phyloP scores from a whole-genome alignment of 1,140 invertebrate genomes.

The Leucophenga varia region DNA sequence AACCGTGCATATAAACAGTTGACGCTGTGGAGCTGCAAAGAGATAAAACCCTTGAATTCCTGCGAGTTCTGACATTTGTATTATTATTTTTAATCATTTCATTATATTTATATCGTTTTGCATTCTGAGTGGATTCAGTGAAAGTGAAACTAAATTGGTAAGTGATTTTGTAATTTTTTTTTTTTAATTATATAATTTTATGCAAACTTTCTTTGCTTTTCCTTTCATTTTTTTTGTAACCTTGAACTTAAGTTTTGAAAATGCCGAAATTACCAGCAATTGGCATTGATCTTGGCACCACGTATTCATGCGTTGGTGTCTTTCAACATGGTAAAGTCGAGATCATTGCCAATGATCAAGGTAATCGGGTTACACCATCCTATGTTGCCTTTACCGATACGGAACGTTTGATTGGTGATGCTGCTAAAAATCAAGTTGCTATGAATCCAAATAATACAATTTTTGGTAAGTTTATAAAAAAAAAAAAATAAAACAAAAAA shows the following conservation, averaged over 20 bases:
- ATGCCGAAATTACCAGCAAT: constrained; percentile 63
- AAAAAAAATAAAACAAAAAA: neutral
- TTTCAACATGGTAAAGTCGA: constrained; percentile 87
- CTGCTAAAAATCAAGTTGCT: constrained; percentile 71
- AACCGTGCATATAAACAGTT: constrained; percentile 29
- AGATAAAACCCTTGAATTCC: constrained; percentile 52
- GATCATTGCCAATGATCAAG: constrained; percentile 94
- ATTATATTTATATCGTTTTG: constrained; percentile 50
- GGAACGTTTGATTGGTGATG: constrained; percentile 88
- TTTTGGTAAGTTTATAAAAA: constrained; percentile 39
- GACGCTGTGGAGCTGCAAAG: constrained; percentile 55
- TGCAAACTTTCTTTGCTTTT: neutral
- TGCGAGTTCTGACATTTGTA: constrained; percentile 51
- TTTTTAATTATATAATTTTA: constrained; percentile 27
- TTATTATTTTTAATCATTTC: constrained; percentile 50
- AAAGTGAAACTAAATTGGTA: neutral
- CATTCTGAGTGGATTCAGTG: constrained; percentile 27
- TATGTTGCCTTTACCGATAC: constrained; percentile 98
- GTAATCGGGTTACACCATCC: constrained; percentile 93
- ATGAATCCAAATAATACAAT: constrained; percentile 57
- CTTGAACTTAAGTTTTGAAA: constrained; percentile 1
- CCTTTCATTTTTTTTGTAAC: no score
- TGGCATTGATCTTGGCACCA: constrained; percentile 79
- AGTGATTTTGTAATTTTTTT: constrained; percentile 20
- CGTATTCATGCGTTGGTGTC: constrained; percentile 81